These are phyloP conservation scores for Rhinolophus sinicus DNA, from an alignment of 2,113 vertebrate species.

Conservation along the genomic window DNA sequence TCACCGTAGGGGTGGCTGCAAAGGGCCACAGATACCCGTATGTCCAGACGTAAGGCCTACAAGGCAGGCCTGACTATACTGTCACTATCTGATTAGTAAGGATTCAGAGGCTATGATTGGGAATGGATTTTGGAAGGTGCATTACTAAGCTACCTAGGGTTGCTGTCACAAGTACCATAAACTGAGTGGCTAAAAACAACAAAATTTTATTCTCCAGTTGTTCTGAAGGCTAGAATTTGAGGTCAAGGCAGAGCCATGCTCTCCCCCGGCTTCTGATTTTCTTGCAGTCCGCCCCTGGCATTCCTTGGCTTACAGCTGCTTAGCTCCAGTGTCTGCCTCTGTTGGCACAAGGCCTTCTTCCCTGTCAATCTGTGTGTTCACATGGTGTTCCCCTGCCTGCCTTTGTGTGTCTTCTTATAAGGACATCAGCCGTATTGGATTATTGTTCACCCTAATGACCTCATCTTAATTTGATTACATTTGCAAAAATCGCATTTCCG, in stretches of 20 bases:
- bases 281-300: background rate
- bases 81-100: background rate
- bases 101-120: background rate
- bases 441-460: background rate
- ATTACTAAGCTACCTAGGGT: background rate
- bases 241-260: background rate
- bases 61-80: background rate
- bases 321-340: background rate
- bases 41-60: background rate
- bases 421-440: background rate
- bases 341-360: fast-evolving
- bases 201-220: background rate
- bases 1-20: background rate
- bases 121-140: background rate
- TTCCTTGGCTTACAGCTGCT: background rate
- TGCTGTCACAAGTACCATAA: background rate
- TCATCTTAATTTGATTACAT: background rate
- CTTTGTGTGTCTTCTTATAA: background rate
- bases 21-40: background rate
- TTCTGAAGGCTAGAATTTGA: background rate
- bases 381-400: background rate
- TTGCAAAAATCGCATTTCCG: background rate
- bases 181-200: background rate
- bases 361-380: background rate
- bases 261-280: background rate